These are phyloP conservation scores for Anguilla pacifica DNA, from an alignment of 2,797 vertebrate species.

Conservation along the genomic window DNA sequence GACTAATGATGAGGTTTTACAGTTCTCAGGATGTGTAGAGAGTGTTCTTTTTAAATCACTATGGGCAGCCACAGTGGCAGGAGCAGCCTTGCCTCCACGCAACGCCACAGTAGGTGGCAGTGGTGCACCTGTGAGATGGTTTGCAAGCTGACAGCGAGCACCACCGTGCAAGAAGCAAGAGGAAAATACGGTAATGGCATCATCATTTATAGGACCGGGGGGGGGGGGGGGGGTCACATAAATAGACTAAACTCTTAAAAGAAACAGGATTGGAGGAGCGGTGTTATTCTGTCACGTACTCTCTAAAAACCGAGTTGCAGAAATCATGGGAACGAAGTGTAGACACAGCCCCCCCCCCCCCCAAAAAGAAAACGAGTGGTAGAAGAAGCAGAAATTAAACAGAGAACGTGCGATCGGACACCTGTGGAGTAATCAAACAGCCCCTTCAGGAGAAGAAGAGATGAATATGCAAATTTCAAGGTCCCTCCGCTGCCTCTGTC, in stretches of 20 bases:
- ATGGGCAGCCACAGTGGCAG: neutral
- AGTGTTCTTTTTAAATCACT: neutral
- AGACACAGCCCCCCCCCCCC: neutral
- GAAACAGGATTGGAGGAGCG: neutral
- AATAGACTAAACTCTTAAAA: neutral
- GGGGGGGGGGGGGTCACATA: neutral
- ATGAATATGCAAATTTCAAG: constrained; percentile 47
- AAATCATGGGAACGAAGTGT: neutral
- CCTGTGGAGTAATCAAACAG: constrained; percentile 56
- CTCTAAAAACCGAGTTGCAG: neutral
- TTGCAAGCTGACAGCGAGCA: neutral
- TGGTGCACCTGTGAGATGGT: neutral
- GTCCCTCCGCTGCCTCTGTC: constrained; percentile 28
- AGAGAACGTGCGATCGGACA: neutral
- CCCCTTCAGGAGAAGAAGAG: constrained; percentile 41
- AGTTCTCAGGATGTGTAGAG: neutral
- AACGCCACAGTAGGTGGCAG: neutral
- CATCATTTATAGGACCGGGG: neutral
- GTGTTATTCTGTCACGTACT: neutral
- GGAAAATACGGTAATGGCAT: neutral
- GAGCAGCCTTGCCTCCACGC: neutral
- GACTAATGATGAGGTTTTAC: neutral
- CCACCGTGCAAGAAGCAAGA: neutral
- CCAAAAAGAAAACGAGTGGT: neutral
- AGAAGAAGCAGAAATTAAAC: neutral